Base-by-base conservation (phyloP, 2,113 vertebrate genomes). In the Zapus hudsonius region DNA sequence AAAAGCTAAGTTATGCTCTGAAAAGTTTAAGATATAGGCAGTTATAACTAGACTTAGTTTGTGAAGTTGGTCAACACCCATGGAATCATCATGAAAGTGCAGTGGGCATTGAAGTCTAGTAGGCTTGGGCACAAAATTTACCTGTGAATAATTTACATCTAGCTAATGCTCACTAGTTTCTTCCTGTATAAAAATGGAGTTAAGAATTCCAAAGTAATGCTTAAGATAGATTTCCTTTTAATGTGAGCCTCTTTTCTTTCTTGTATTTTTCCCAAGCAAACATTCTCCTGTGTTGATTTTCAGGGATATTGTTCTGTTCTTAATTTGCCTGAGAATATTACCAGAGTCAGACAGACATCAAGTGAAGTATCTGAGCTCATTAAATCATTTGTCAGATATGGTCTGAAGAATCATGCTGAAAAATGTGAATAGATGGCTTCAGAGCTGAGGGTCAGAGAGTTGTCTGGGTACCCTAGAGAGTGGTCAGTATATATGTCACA, bases 311-410 rank as follows among this genome's bases (percentile, higher is more conserved):
- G 74, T 85, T 92, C 31, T 25, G 36, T 6, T 66, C 80, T 84
- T 84, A 15, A 15, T 76, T 88, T 94, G 42, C 69, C 88, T 92
- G 63, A 84, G 33, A 84, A 95, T 92, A 92, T 91, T 93, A 74
- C 13, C 15, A 52, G 40, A 87, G 23, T 88, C 59, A 86, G 76
- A 92, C 67, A 93, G 61, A 84, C 72, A 19, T 81, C 61, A 63
- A 76, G 17, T 67, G 9, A 93, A 90, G 64, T 82, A n/a, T 82
- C 31, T 74, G 33, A 15, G 36, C 40, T 31, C 81, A 19, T 87
- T 83, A 89, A 83, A 80, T 90, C 29, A 87, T 75, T 93, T 90
- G 36, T 92, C 66, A 79, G 29, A 16, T 40, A 29, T 52, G 70
- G 55, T 23, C 76, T 80, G 36, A 17, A 76, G 38, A 80, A 69